phyloP scores from a whole-genome alignment of 2,797 vertebrate species.

The Rhinoraja longicauda region DNA sequence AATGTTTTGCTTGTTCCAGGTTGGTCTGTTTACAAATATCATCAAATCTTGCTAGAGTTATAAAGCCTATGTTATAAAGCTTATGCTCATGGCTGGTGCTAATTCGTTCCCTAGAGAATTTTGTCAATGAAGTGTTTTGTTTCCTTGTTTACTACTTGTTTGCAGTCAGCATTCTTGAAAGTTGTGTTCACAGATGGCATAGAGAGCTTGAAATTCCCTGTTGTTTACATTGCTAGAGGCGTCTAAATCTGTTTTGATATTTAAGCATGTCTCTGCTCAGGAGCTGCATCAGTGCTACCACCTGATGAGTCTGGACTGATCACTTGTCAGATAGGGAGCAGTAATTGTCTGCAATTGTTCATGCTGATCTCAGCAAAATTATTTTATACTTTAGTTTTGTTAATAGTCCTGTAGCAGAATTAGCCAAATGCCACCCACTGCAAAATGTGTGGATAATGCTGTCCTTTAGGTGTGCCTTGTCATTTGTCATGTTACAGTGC shows the following conservation, averaged over 20 bases:
- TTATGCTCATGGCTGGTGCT: too few relatives aligned
- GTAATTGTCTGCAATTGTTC: background rate
- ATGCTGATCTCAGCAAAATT: background rate
- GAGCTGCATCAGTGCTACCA: background rate
- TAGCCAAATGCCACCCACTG: background rate
- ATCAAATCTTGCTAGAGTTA: background rate
- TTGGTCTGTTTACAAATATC: background rate
- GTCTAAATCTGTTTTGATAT: background rate
- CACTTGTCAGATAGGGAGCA: background rate
- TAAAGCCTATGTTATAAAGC: too few relatives aligned
- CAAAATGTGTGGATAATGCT: background rate
- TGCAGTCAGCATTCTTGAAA: background rate
- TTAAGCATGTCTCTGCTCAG: background rate
- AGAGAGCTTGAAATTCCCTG: constrained; percentile 11
- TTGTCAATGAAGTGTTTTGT: background rate
- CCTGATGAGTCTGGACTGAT: background rate
- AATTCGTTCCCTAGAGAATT: background rate
- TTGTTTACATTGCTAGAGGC: constrained; percentile 19
- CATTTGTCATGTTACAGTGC: background rate
- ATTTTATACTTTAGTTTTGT: background rate
- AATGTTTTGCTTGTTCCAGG: background rate
- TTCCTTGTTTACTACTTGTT: background rate
- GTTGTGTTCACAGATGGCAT: background rate
- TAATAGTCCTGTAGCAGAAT: background rate
- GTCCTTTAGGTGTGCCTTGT: background rate